These are phyloP conservation scores for Diaprepes abbreviatus DNA, from an alignment of 2,888 invertebrate species.

Conservation along the genomic window DNA sequence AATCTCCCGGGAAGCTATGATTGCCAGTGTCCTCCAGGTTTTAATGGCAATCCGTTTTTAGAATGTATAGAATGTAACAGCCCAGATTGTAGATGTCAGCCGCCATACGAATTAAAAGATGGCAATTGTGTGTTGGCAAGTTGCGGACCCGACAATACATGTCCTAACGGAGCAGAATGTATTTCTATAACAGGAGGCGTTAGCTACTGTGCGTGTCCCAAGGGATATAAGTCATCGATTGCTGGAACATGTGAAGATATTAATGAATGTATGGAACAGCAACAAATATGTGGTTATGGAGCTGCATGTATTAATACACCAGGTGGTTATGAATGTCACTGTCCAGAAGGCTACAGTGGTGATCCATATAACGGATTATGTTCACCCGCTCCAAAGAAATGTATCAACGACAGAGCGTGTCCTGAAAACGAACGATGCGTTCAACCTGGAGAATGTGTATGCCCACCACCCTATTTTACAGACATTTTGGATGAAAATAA, in stretches of 20 bases:
- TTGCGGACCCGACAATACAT: conserved; percentile 84
- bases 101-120: conserved; percentile 84
- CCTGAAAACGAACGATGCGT: conserved; percentile 90
- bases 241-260: conserved; percentile 90
- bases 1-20: conserved; percentile 94
- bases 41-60: conserved; percentile 91
- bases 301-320: conserved; percentile 87
- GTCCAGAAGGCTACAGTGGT: conserved; percentile 85
- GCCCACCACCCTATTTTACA: conserved; percentile 90
- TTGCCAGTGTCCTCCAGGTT: conserved; percentile 90
- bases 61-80: conserved; percentile 85
- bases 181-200: conserved; percentile 90
- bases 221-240: conserved; percentile 81
- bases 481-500: conserved; percentile 86
- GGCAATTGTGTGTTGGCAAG: conserved; percentile 89
- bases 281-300: conserved; percentile 86
- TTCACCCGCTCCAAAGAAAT: conserved; percentile 85
- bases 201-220: conserved; percentile 94
- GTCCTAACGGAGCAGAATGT: conserved; percentile 90
- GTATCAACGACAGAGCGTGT: conserved; percentile 87
- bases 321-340: conserved; percentile 85
- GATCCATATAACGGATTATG: conserved; percentile 88
- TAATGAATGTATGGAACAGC: conserved; percentile 85
- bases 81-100: conserved; percentile 88
- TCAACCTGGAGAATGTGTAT: conserved; percentile 91